Evolutionary conservation across 2,888 invertebrate genomes (phyloP), one percentile per base, ranked within the genome.

Genomic region (Limulus polyphemus): DNA sequence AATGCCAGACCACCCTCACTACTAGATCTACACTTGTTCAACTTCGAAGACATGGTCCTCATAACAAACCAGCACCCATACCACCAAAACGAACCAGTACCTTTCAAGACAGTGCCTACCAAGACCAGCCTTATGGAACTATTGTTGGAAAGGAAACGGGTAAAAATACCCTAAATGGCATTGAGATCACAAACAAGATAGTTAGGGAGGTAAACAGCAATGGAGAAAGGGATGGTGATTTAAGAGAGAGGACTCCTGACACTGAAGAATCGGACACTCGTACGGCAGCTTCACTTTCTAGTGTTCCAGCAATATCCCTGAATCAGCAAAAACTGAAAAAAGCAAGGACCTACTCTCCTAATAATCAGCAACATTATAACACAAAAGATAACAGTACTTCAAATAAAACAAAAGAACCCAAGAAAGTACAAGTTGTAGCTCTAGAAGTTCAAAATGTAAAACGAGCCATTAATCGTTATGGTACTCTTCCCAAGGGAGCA

Each of bases 381-480:
- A 62, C 62, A 58, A 66, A 66, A 59, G 66, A 66, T n/a, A 59
- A 49, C 55, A 32, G 32, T 32, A 7, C 2, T 3, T 51, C n/a
- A 51, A 51, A n/a, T 51, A n/a, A 51, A 51, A 51, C 51, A n/a
- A 51, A 51, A 51, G 51, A 51, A 51, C 49, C 57, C 3, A 65
- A 69, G 54, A 69, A 69, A 71, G 84, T 89, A 48, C 88, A 89
- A 72, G 89, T 94, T 66, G 94, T 92, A 59, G 92, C 94, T 32
- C 80, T 95, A 70, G 95, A 95, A 78, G 92, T 93, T 68, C 90
- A 92, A 79, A 95, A 95, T 79, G 94, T 95, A 58, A 88, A 92
- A 73, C 85, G 91, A 69, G 93, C 93, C 55, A 76, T 77, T 58
- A 94, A 91, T 78, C 83, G 94, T 16, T 97, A 95, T 75, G 98